Conservation (phyloP, 1,140 invertebrate genomes). For the Drosophila watanabei region DNA sequence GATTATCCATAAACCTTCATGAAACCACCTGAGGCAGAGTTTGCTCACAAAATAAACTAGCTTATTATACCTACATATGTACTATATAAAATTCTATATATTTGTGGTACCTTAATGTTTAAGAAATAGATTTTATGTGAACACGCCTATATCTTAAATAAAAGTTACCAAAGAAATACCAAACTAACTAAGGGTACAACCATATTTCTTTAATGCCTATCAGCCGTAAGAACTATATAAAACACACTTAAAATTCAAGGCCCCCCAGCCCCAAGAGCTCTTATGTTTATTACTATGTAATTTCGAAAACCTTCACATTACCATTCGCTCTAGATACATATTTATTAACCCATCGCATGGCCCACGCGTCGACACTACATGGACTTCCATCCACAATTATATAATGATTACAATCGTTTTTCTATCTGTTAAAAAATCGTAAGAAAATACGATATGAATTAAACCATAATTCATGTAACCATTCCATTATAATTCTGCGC, state of each 20-base stretch:
- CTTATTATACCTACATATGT: conserved; percentile 35
- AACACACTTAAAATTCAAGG: too few species aligned
- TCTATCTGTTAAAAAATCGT: not conserved
- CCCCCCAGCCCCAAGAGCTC: too few species aligned
- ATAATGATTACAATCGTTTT: not conserved
- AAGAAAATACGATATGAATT: not conserved
- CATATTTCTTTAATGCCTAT: not conserved
- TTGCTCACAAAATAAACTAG: conserved; percentile 44
- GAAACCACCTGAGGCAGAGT: conserved; percentile 60
- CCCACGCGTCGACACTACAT: not conserved
- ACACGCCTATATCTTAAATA: conserved; percentile 36
- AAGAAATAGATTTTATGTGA: conserved; percentile 50
- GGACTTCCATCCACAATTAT: not conserved
- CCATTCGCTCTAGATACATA: not conserved
- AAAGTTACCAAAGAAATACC: conserved; percentile 38
- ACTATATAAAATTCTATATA: conserved; percentile 45
- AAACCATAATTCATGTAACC: not conserved
- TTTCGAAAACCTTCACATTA: not conserved
- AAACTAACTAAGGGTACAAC: conserved; percentile 4
- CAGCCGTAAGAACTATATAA: too few species aligned
- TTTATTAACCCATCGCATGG: not conserved
- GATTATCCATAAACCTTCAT: conserved; percentile 40
- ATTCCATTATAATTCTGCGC: not conserved
- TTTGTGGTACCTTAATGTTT: conserved; percentile 56
- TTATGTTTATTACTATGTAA: not conserved